Conservation (phyloP, 2,797 vertebrate genomes). For the Morelia viridis region DNA sequence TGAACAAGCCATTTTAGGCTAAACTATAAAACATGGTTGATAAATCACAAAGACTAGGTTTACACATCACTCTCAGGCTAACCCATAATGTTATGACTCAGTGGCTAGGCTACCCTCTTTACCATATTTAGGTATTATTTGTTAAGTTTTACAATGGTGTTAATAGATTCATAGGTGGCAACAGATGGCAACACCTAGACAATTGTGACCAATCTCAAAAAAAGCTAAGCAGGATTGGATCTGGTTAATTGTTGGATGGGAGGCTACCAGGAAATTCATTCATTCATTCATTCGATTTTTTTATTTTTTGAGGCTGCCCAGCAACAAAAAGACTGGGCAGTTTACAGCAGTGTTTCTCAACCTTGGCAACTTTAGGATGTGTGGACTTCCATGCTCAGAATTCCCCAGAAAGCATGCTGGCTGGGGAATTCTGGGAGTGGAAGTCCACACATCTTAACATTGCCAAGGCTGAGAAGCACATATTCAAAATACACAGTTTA, state of each 20-base stretch:
- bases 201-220: neutral
- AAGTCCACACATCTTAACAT: neutral
- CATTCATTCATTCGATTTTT: neutral
- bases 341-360: neutral
- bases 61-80: neutral
- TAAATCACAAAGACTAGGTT: neutral
- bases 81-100: neutral
- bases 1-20: neutral
- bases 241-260: neutral
- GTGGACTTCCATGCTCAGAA: neutral
- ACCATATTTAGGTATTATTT: neutral
- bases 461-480: neutral
- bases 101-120: neutral
- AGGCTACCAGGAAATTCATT: neutral
- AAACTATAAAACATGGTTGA: neutral
- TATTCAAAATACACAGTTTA: neutral
- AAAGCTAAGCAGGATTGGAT: neutral
- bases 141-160: neutral
- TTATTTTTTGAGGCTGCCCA: neutral
- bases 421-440: neutral
- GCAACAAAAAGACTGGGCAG: neutral
- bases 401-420: neutral
- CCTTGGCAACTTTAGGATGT: neutral
- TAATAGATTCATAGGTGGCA: neutral
- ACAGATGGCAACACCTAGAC: neutral